Evolutionary conservation across 2,888 invertebrate species (phyloP), one percentile per base, ranked within the genome.

Genomic region (Myopa testacea): DNA sequence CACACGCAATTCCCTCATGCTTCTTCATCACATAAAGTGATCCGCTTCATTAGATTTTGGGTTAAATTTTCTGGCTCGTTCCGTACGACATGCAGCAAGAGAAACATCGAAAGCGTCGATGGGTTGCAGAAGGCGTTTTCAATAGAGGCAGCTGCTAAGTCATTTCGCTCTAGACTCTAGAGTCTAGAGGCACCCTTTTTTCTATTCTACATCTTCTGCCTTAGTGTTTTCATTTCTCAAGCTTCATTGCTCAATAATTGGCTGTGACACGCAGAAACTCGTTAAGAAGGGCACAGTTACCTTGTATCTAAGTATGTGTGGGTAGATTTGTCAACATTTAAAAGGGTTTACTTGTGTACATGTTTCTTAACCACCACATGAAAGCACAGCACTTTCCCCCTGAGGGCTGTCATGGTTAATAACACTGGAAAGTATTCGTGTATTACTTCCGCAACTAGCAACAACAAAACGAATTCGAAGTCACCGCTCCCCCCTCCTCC

Each of bases 31-130:
- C 34, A 14, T 45, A 45, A 73, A 73, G 62, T 16, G 34, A 12
- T 58, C 60, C 71, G n/a, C 58, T 71, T 73, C 73, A 62, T 73
- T 73, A 62, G 73, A 10, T 73, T 73, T 60, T 26, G 40, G 45
- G 73, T 26, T 37, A 26, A 73, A 73, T 73, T 60, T 73, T 62
- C 38, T 26, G 45, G 62, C 7, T 38, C 26, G 5, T 1, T 55
- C 55, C 14, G 70, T 50, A 50, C 50, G 52, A n/a, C 69, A 69
- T 5, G 45, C 38, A 12, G 50, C 45, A 50, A 19, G 26, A 26
- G 68, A 6, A 45, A 40, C 40, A n/a, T 40, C 16, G 40, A 14
- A 26, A 26, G 52, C 50, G 8, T 19, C 12, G 34, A 12, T 19
- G 19, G 19, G 26, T 40, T 45, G 50, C 12, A 34, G 52, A 45